Percentiles rank a stretch among this genome's conserved stretches.
phyloP scores from a whole-genome alignment of 1,140 invertebrate genomes.

The Bombus soroeensis region DNA sequence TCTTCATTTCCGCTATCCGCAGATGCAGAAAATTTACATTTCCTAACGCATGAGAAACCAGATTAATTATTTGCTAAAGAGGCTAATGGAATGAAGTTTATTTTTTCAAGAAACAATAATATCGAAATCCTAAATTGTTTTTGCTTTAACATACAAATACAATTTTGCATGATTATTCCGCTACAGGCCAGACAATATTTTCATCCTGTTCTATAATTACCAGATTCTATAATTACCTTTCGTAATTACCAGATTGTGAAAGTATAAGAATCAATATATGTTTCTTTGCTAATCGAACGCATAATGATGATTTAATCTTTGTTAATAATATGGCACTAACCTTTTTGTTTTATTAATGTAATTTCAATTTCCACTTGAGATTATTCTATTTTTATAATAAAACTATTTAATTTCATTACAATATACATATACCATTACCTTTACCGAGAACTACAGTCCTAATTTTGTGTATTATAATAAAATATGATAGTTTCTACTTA shows the following conservation, averaged over 20 bases:
- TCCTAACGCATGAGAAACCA: background rate
- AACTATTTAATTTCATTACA: background rate
- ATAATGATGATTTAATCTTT: too few relatives aligned
- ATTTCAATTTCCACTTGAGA: too few relatives aligned
- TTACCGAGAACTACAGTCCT: too few relatives aligned
- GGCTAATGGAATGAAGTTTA: background rate
- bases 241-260: background rate
- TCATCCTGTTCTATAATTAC: slow-evolving; percentile 8
- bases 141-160: background rate
- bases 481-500: too few relatives aligned
- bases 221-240: slow-evolving; percentile 17
- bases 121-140: background rate
- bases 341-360: too few relatives aligned
- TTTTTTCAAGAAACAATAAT: background rate
- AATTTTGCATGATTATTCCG: background rate
- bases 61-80: background rate
- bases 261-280: background rate
- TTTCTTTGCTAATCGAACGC: background rate
- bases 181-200: background rate
- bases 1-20: background rate
- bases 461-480: too few relatives aligned
- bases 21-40: background rate
- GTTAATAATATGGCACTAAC: too few relatives aligned
- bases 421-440: too few relatives aligned
- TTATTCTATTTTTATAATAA: background rate